A percentile compares a stretch with the other conserved stretches of the same genome.
phyloP scores from a whole-genome alignment of 2,797 vertebrate genomes.

The Microchirus variegatus region DNA sequence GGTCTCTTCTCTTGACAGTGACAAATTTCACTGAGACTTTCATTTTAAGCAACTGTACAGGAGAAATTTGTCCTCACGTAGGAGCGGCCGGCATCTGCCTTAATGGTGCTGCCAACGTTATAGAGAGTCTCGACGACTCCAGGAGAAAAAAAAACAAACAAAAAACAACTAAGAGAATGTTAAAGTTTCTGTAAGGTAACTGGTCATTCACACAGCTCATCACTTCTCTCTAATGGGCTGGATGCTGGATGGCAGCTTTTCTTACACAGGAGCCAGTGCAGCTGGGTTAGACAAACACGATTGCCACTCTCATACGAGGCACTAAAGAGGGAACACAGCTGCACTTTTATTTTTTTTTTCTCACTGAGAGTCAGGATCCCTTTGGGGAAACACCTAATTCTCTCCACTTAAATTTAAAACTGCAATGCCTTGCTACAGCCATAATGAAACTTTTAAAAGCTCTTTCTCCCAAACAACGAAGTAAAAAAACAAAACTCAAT shows the following conservation, averaged over 20 bases:
- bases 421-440: conserved; percentile 45
- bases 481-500: not conserved
- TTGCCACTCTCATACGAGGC: conserved; percentile 45
- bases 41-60: conserved; percentile 51
- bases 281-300: conserved; percentile 23
- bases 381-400: conserved; percentile 57
- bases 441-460: conserved; percentile 29
- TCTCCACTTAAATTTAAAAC: conserved; percentile 51
- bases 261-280: conserved; percentile 11
- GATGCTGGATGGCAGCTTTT: conserved; percentile 29
- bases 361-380: conserved; percentile 31
- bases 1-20: conserved; percentile 58
- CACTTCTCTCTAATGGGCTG: conserved; percentile 40
- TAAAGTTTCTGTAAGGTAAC: conserved; percentile 16
- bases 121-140: conserved; percentile 24
- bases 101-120: conserved; percentile 43
- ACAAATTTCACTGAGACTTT: conserved; percentile 66
- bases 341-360: conserved; percentile 11
- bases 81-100: conserved; percentile 11
- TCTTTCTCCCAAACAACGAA: conserved; percentile 14
- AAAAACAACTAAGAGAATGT: conserved; percentile 17
- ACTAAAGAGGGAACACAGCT: conserved; percentile 43
- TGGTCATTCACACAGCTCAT: conserved; percentile 24
- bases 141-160: conserved; percentile 17
- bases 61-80: conserved; percentile 39